Base-by-base conservation (phyloP, 2,113 vertebrate species). In the Ceuthmochares aereus region DNA sequence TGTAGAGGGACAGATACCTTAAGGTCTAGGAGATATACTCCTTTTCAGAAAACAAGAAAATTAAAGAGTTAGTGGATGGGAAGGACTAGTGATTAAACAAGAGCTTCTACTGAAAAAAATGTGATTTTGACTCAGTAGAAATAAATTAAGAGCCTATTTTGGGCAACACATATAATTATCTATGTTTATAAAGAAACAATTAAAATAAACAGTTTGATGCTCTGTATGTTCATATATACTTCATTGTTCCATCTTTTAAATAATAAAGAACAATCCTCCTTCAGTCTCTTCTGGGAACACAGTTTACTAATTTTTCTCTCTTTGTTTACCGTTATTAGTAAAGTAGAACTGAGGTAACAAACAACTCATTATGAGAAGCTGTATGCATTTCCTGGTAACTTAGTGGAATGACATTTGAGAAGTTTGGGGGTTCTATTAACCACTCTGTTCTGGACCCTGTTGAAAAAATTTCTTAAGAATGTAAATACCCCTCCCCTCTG, bases 21-120 rank as follows among this genome's bases (percentile, higher is more conserved):
- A 86, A 83, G 23, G 68, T 88, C 68, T 52, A 70, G 32, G 10
- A 89, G n/a, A 88, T 80, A 45, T 55, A 56, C 15, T 34, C 30
- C 54, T 56, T 93, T 83, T 66, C 72, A 79, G n/a, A 91, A 95
- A 54, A 72, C 32, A 73, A 79, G 58, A 76, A 84, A 92, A 96
- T 52, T n/a, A 68, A 91, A 62, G 75, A 76, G 25, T 58, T 64
- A 82, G 58, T 60, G 52, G 55, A 85, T 55, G 18, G 42, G 21
- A 90, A 90, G 32, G 59, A 90, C 77, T 83, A 87, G 47, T 63
- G 51, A 66, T 67, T 90, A 90, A 87, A 82, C 36, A 58, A 4
- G 12, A 26, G 18, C 17, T 77, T 74, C 77, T 85, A 29, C 45
- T 25, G 7, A 85, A 94, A 95, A 95, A 89, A 93, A 88, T 45